Percentiles rank a stretch among this genome's conserved stretches.
Conservation (phyloP, 2,888 invertebrate genomes). For the Drosophila merina region DNA sequence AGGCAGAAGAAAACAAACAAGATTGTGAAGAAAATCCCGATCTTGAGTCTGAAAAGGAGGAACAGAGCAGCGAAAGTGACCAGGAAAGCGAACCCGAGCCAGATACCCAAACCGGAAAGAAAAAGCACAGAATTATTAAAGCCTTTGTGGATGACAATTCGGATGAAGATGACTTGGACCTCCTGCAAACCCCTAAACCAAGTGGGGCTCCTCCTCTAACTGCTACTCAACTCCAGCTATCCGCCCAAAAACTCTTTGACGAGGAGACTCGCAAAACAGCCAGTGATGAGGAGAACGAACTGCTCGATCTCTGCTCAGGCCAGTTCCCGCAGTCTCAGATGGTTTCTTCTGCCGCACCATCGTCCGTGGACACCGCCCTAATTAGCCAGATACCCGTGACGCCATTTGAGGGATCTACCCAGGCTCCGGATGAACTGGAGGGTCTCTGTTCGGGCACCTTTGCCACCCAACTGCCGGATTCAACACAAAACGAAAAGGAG, state of each 20-base stretch:
- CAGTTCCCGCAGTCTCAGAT: constrained; percentile 84
- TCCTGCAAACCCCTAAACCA: constrained; percentile 68
- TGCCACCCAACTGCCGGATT: constrained; percentile 60
- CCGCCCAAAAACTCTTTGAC: constrained; percentile 67
- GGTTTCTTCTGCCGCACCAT: constrained; percentile 45
- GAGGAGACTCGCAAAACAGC: constrained; percentile 60
- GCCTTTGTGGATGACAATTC: constrained; percentile 80
- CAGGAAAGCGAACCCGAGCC: constrained; percentile 60
- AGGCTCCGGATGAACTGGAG: constrained; percentile 85
- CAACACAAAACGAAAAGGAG: neutral
- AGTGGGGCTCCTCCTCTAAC: constrained; percentile 36
- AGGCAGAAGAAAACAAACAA: constrained; percentile 81
- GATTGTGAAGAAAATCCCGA: constrained; percentile 71
- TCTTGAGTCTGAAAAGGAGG: constrained; percentile 83
- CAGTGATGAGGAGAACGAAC: constrained; percentile 84
- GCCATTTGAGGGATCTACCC: constrained; percentile 60
- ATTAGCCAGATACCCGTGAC: constrained; percentile 81
- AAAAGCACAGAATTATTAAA: constrained; percentile 84
- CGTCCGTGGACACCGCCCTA: constrained; percentile 38
- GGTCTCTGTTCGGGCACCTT: constrained; percentile 87
- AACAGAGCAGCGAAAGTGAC: constrained; percentile 61
- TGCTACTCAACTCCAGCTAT: constrained; percentile 55
- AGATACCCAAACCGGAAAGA: constrained; percentile 76
- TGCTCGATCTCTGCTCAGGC: constrained; percentile 86
- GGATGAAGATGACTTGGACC: constrained; percentile 77